Base-by-base conservation (phyloP, 2,113 vertebrate species). In the Nyctibius bracteatus region DNA sequence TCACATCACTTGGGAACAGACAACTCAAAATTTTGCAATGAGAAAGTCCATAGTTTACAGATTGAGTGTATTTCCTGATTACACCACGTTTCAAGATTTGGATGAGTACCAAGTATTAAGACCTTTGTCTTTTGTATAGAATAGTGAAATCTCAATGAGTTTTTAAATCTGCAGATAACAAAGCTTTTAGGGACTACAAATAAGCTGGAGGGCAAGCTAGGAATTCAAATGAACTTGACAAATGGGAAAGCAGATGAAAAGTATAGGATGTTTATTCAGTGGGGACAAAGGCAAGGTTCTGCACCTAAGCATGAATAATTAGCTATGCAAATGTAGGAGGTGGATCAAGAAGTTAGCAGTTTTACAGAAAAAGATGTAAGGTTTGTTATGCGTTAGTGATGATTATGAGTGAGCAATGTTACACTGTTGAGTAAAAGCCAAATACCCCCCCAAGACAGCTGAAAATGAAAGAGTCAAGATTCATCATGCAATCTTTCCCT, bases 261-360 rank as follows among this genome's bases (percentile, higher is more conserved):
- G 59, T 77, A 94, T 33, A 63, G 46, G 33, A 59, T 83, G 55
- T 88, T 94, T 94, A 92, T 86, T 91, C 92, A 84, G 63, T 4
- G 39, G 88, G 88, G 91, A 94, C 61, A 92, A 92, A 94, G n/a
- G 39, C 75, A 92, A 70, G 49, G 75, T 77, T 93, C 82, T 83
- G 41, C 71, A 88, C 82, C 49, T 92, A 70, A 66, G 71, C 46
- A 84, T 43, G 37, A 90, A 86, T 89, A 92, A 94, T 93, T 91
- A 93, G 51, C n/a, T 73, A 66, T 63, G 82, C 51, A 81, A 94
- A 83, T 92, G 54, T 22, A 66, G 75, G 59, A 88, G 0, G 1
- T 47, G 72, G 72, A 88, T 83, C 83, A 86, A 78, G 80, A 18
- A 88, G 73, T 30, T 47, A 74, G 44, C 57, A 68, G 41, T 77